These are phyloP conservation scores for Numenius arquata DNA, from an alignment of 2,113 vertebrate genomes.

Conservation along the genomic window DNA sequence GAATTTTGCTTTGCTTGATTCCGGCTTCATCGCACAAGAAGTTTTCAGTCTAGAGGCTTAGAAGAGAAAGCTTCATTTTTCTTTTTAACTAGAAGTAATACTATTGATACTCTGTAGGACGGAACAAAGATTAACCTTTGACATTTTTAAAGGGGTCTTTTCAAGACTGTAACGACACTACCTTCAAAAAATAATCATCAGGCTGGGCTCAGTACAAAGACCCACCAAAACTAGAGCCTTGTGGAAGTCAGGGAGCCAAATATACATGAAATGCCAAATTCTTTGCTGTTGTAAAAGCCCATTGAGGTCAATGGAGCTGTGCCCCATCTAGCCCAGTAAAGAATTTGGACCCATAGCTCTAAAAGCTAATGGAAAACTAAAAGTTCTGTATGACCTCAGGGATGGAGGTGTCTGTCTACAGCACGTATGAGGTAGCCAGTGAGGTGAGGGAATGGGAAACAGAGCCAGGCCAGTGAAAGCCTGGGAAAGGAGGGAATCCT, in stretches of 20 bases:
- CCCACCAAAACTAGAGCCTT: background rate
- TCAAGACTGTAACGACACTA: background rate
- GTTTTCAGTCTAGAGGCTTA: slow-evolving; percentile 23
- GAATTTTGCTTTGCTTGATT: slow-evolving; percentile 45
- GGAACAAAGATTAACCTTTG: background rate
- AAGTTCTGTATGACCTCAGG: background rate
- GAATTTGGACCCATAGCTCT: background rate
- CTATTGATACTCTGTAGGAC: background rate
- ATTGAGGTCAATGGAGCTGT: background rate
- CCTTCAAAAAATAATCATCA: background rate
- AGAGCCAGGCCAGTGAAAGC: background rate
- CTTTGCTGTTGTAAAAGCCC: background rate
- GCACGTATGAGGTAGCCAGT: background rate
- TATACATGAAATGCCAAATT: background rate
- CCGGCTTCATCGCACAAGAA: slow-evolving; percentile 49
- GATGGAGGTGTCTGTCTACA: background rate
- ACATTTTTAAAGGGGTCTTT: slow-evolving; percentile 11
- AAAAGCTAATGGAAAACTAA: background rate
- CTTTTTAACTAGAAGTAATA: background rate
- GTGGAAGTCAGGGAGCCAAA: background rate
- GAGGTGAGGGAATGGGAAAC: background rate
- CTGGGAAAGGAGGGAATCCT: background rate
- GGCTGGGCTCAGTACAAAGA: background rate
- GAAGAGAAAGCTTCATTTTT: slow-evolving; percentile 3
- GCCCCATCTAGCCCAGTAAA: background rate